These are phyloP conservation scores for Hycleus cichorii DNA, from an alignment of 1,140 invertebrate genomes.

Conservation along the genomic window DNA sequence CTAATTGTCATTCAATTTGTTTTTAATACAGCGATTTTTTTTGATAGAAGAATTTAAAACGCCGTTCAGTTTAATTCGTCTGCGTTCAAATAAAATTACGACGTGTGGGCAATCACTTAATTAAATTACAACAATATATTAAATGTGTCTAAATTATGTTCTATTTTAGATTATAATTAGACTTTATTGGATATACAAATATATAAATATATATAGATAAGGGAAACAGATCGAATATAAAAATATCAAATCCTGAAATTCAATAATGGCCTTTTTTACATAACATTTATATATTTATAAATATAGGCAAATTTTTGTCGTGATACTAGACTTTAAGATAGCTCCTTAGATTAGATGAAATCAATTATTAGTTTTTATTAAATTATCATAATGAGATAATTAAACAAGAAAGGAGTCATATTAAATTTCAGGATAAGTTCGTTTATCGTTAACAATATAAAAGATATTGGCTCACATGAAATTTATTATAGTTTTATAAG, in stretches of 20 bases:
- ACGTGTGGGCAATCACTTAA: constrained; percentile 20
- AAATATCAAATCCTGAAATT: neutral
- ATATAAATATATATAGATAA: neutral
- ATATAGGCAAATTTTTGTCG: no score
- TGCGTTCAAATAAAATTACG: constrained; percentile 13
- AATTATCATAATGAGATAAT: neutral
- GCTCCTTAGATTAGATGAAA: no score
- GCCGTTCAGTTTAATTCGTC: no score
- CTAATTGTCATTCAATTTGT: no score
- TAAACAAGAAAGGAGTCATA: neutral
- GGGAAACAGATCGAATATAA: neutral
- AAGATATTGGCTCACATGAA: constrained; percentile 12
- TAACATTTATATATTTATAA: no score
- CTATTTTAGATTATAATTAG: constrained; percentile 1
- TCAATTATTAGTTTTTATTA: no score
- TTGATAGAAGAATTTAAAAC: no score
- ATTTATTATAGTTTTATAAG: constrained; percentile 5
- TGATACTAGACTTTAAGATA: no score
- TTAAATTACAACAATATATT: constrained; percentile 1
- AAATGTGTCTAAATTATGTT: constrained; percentile 13
- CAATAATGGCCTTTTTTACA: no score
- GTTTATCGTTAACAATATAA: neutral
- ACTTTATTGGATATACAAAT: neutral
- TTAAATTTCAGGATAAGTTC: no score
- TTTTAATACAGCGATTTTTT: no score